Evolutionary conservation across 2,113 vertebrate genomes (phyloP).

Genomic region (Tetraodon nigroviridis): DNA sequence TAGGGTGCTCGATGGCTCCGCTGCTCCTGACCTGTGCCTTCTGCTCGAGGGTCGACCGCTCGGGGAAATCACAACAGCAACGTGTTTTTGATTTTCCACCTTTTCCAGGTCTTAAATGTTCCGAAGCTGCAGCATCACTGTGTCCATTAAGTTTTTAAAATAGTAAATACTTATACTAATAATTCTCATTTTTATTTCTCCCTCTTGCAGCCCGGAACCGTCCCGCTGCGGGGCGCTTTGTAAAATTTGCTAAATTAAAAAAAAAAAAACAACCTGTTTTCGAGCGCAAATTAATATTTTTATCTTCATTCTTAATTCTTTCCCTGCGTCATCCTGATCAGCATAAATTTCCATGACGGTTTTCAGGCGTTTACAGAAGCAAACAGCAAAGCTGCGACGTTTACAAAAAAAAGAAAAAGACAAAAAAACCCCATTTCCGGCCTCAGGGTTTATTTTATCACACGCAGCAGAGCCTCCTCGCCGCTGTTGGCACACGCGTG

Average conservation of each 20-base stretch:
- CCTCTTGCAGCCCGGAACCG: too few species aligned
- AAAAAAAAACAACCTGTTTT: too few species aligned
- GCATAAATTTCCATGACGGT: neutral
- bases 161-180: too few species aligned
- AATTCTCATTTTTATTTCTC: too few species aligned
- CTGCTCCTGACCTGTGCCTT: slow-evolving; percentile 60
- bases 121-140: too few species aligned
- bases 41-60: neutral
- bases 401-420: slow-evolving; percentile 2
- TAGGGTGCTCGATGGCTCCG: slow-evolving; percentile 43
- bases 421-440: neutral
- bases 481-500: too few species aligned
- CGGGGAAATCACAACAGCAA: slow-evolving; percentile 33
- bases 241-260: too few species aligned
- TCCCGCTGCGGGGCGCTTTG: too few species aligned
- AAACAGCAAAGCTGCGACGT: neutral
- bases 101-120: too few species aligned
- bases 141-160: too few species aligned
- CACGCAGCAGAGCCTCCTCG: too few species aligned
- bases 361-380: neutral
- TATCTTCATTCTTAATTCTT: neutral
- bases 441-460: too few species aligned
- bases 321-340: neutral
- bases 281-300: slow-evolving; percentile 1
- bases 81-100: neutral